Evolutionary conservation across 2,888 invertebrate genomes (phyloP).

Genomic region (Amphipyra tragopoginis): DNA sequence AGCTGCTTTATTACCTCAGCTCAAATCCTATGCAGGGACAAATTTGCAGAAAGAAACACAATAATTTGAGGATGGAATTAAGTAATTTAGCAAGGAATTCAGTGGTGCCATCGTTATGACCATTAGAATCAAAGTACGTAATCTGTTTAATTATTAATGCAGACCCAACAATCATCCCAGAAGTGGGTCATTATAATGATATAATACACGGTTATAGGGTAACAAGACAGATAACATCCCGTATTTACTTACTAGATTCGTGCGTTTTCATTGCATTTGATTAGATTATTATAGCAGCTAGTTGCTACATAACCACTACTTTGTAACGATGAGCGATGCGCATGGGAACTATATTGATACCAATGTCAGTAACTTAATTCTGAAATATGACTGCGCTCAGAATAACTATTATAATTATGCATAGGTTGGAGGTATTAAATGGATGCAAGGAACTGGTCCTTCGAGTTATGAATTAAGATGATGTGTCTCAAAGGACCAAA

Average conservation of each 20-base stretch:
- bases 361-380: background rate
- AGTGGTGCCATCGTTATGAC: too few species aligned
- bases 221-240: constrained; percentile 30
- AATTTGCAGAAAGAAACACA: too few species aligned
- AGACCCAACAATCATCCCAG: constrained; percentile 13
- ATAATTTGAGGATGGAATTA: too few species aligned
- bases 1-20: too few species aligned
- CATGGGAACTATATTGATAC: background rate
- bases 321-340: background rate
- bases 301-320: constrained; percentile 13
- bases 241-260: constrained; percentile 20
- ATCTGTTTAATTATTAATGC: background rate
- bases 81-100: too few species aligned
- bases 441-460: background rate
- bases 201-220: constrained; percentile 7
- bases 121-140: background rate
- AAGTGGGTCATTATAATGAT: constrained; percentile 27
- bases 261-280: constrained; percentile 47
- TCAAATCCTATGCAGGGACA: too few species aligned
- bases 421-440: background rate
- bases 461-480: background rate
- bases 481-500: background rate
- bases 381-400: background rate
- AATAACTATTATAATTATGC: too few species aligned
- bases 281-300: constrained; percentile 27